Base-by-base conservation (phyloP, 1,140 invertebrate genomes). In the Temnothorax nylanderi region DNA sequence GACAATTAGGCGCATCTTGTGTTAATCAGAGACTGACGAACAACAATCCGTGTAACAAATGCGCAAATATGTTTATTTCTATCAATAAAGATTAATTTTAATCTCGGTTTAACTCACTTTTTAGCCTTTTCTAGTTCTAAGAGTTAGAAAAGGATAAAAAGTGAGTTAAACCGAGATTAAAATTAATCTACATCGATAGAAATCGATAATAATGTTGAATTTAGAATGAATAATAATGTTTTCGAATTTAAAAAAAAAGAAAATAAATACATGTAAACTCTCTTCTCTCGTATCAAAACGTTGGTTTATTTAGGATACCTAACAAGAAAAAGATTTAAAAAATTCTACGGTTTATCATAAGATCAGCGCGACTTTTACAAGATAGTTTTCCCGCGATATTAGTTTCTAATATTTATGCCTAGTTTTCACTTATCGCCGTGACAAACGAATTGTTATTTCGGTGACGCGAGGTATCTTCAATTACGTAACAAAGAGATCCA, bases 401-500 rank as follows among this genome's bases (percentile, higher is more conserved):
- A 10, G 62, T 21, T 37, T 74, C 34, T 56, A 56, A 0, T 37
- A 18, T 67, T 74, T n/a, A 56, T 16, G 49, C 13, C 26, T 72
- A 4, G 11, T 75, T 75, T 58, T 75, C 49, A 54, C 34, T 75
- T 75, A 37, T 21, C 51, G 34, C 16, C 34, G 34, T 34, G 49
- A 74, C 71, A 1, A 10, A 41, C n/a, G 51, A 56, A 74, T 74
- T 54, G 71, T 54, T 56, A 37, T 74, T 49, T 54, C n/a, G 32
- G 4, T 32, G 41, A 77, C 37, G 13, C 13, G 10, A 62, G 10
- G 37, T 32, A 21, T 60, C 51, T 18, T 76, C 21, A 6, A 47
- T 77, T 77, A 60, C 56, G 41, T n/a, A 77, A 74, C 47, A n/a
- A n/a, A 51, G 49, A 51, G 41, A 75, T 75, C 11, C 51, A 18